Evolutionary conservation across 1,140 invertebrate species (phyloP), one percentile per base, ranked within the genome.

Genomic region (Lasioglossum albipes): DNA sequence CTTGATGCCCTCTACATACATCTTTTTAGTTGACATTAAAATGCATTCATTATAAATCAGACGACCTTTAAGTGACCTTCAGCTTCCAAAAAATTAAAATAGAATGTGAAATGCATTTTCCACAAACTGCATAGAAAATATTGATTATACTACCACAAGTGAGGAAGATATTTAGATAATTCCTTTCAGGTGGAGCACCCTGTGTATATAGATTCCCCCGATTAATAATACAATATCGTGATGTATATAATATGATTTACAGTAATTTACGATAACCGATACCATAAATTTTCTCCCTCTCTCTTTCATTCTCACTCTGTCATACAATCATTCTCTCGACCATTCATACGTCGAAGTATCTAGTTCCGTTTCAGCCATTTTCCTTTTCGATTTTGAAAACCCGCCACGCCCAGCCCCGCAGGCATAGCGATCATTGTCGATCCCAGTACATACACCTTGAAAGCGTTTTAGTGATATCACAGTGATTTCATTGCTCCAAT

Each of bases 401-500:
- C 80, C 54, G 67, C 64, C 45, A 54, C 67, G 82, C 52, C 62
- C 76, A 70, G 64, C 73, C 66, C 49, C 54, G 68, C 68, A 36
- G 65, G 71, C 52, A 54, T 65, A 49, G 49, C 75, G 36, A 62
- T 75, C 67, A 86, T 88, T 87, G 83, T 91, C 88, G 88, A 91
- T 88, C 86, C 90, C 89, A 84, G n/a, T n/a, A 89, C 88, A 89
- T 89, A 91, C 90, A 92, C 85, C 88, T 93, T 92, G 89, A 93
- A 93, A 93, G 92, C 92, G 92, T 92, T 93, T 93, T 92, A 93
- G 92, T 91, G 92, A 93, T 93, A 93, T 93, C 92, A 93, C 92
- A 93, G 92, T 93, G 91, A 93, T 92, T 93, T 93, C 92, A 93
- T 93, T 93, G 92, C 91, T 93, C 92, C 91, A 93, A 93, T 93